Evolutionary conservation across 2,888 invertebrate species (phyloP).

Genomic region (Monopis laevigella): DNA sequence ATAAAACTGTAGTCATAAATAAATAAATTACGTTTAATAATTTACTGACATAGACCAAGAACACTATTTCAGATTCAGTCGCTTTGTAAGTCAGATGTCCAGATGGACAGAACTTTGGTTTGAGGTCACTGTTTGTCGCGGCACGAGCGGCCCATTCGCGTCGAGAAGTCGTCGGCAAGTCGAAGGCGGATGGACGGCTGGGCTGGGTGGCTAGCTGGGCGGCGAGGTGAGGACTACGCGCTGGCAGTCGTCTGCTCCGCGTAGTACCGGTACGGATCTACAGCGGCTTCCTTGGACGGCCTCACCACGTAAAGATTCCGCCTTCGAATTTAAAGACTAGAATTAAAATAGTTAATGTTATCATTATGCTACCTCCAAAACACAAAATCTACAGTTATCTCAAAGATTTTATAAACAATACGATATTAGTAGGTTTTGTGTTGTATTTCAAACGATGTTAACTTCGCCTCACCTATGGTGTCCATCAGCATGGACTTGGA

Average conservation of each 20-base stretch:
- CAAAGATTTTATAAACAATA: no score
- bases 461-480: slow-evolving; percentile 61
- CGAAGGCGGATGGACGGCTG: slow-evolving; percentile 15
- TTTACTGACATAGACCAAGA: slow-evolving; percentile 53
- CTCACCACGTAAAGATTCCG: slow-evolving; percentile 71
- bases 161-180: slow-evolving; percentile 26
- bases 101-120: slow-evolving; percentile 55
- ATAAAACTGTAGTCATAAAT: slow-evolving; percentile 56
- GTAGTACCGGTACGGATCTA: slow-evolving; percentile 70
- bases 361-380: no score
- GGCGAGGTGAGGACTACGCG: slow-evolving; percentile 16
- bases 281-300: slow-evolving; percentile 60
- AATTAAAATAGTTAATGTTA: slow-evolving; percentile 50
- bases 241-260: slow-evolving; percentile 48
- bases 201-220: slow-evolving; percentile 17
- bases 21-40: slow-evolving; percentile 64
- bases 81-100: slow-evolving; percentile 31
- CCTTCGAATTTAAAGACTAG: slow-evolving; percentile 68
- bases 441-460: no score
- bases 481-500: slow-evolving; percentile 75
- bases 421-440: no score
- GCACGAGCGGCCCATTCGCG: slow-evolving; percentile 20
- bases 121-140: slow-evolving; percentile 45
- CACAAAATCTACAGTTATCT: no score
- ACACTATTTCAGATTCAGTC: slow-evolving; percentile 10